A percentile compares a stretch with the other conserved stretches of the same genome.
Evolutionary conservation across 2,888 invertebrate species (phyloP).

Genomic region (Andrena chrysosceles): DNA sequence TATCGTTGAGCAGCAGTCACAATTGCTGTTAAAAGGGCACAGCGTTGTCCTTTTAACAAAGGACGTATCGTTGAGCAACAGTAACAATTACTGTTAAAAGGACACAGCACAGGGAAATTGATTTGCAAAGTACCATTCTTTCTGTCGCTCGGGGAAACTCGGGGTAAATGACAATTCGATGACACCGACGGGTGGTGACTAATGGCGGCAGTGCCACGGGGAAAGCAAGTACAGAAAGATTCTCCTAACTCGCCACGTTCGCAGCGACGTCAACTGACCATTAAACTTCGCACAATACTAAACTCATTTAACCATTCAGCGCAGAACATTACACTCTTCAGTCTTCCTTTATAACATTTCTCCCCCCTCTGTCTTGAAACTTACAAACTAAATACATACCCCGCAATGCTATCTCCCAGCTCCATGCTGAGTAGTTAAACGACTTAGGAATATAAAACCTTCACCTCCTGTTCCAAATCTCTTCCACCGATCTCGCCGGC

Average conservation of each 20-base stretch:
- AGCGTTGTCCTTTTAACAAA: too few relatives aligned
- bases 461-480: background rate
- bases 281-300: too few relatives aligned
- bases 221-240: constrained; percentile 8
- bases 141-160: background rate
- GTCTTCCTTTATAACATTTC: too few relatives aligned
- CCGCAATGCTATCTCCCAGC: too few relatives aligned
- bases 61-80: constrained; percentile 63
- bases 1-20: constrained; percentile 59
- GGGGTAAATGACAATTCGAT: constrained; percentile 13
- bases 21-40: constrained; percentile 11
- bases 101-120: constrained; percentile 7
- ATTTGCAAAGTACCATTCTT: background rate
- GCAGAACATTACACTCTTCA: too few relatives aligned
- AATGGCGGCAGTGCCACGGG: constrained; percentile 15
- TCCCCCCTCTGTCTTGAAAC: too few relatives aligned
- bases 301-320: too few relatives aligned
- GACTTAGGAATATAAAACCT: background rate
- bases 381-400: too few relatives aligned
- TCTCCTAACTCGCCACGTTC: background rate
- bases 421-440: too few relatives aligned
- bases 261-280: too few relatives aligned
- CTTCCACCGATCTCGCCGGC: background rate
- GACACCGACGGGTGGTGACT: background rate
- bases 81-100: constrained; percentile 16